Evolutionary conservation across 2,888 invertebrate genomes (phyloP).

Genomic region (Yponomeuta sedellus): DNA sequence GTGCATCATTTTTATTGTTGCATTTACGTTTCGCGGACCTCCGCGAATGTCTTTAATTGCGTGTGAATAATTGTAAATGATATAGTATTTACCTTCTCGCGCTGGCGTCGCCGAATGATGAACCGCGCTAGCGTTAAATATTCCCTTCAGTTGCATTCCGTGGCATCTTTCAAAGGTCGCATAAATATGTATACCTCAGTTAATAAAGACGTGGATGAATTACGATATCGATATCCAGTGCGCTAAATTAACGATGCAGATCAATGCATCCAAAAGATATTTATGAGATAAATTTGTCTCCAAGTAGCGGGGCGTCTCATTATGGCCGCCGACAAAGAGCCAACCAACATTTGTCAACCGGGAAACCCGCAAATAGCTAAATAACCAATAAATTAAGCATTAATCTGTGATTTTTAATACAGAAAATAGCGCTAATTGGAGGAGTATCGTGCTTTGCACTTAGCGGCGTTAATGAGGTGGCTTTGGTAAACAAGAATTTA

Average conservation of each 20-base stretch:
- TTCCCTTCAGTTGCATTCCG: slow-evolving; percentile 8
- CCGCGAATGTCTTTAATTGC: slow-evolving; percentile 16
- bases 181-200: slow-evolving; percentile 40
- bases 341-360: slow-evolving; percentile 58
- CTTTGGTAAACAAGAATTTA: background rate
- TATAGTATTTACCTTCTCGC: background rate
- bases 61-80: slow-evolving; percentile 16
- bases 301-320: slow-evolving; percentile 57
- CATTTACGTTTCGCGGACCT: slow-evolving; percentile 14
- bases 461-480: slow-evolving; percentile 14
- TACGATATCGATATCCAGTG: slow-evolving; percentile 58
- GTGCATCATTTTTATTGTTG: slow-evolving; percentile 38
- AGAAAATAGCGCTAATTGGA: slow-evolving; percentile 6
- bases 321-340: slow-evolving; percentile 65
- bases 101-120: slow-evolving; percentile 7
- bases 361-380: slow-evolving; percentile 61
- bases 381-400: slow-evolving; percentile 39
- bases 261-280: slow-evolving; percentile 63
- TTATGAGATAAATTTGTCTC: slow-evolving; percentile 71
- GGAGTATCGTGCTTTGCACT: slow-evolving; percentile 12
- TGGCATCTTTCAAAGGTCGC: slow-evolving; percentile 18
- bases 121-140: background rate
- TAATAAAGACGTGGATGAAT: slow-evolving; percentile 60
- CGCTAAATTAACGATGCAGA: slow-evolving; percentile 63
- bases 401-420: slow-evolving; percentile 24